Conservation (phyloP, 2,888 invertebrate genomes). For the Sarcophaga subvicina region DNA sequence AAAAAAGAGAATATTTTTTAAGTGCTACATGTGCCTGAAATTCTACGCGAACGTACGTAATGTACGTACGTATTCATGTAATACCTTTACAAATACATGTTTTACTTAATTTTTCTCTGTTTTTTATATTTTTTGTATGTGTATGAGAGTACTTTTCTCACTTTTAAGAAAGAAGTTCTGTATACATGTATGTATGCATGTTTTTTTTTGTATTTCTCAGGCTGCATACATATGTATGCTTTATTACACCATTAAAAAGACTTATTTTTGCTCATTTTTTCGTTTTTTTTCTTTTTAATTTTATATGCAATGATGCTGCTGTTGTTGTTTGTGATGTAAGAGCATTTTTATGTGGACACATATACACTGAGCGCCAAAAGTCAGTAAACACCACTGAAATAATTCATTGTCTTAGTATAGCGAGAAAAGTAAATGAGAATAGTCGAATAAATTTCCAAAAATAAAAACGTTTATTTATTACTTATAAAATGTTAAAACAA, state of each 20-base stretch:
- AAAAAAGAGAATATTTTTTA: neutral
- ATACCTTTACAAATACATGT: neutral
- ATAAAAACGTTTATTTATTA: no score
- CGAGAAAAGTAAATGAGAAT: no score
- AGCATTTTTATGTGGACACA: neutral
- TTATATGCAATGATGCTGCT: neutral
- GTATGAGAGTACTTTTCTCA: neutral
- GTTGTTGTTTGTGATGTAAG: no score
- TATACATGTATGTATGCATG: no score
- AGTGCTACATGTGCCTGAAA: neutral
- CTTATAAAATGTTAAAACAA: no score
- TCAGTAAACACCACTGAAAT: no score
- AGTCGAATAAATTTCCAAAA: no score
- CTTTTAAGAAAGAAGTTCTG: no score
- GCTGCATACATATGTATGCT: no score
- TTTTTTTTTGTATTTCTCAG: no score
- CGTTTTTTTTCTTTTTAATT: neutral
- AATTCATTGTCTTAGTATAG: no score
- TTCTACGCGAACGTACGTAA: neutral
- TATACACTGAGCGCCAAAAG: no score
- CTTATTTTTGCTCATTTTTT: constrained; percentile 2
- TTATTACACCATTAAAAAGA: constrained; percentile 5
- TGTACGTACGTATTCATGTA: neutral
- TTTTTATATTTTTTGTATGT: neutral
- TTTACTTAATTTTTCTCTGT: neutral